Percentiles rank a stretch among this genome's conserved stretches.
Conservation (phyloP, 1,140 invertebrate species). For the Bombyx mandarina region DNA sequence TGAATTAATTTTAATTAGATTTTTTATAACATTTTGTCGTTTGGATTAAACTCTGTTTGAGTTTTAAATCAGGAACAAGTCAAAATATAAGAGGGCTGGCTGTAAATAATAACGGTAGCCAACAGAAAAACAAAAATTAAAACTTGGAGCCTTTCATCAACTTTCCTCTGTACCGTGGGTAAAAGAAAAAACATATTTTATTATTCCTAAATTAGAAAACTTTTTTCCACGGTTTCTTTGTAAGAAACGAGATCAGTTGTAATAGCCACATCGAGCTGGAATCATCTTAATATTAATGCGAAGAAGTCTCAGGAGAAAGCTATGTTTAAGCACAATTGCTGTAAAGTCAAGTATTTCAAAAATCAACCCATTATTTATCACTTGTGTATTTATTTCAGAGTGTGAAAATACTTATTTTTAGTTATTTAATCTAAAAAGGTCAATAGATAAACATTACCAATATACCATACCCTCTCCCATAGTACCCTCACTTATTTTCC, state of each 20-base stretch:
- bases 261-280: too few species aligned
- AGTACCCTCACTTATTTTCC: too few species aligned
- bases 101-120: slow-evolving; percentile 29
- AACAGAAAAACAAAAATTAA: slow-evolving; percentile 41
- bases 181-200: slow-evolving; percentile 40
- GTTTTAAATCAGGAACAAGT: too few species aligned
- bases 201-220: slow-evolving; percentile 53
- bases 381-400: background rate
- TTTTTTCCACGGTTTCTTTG: slow-evolving; percentile 25
- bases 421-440: too few species aligned
- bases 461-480: too few species aligned
- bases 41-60: too few species aligned
- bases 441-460: too few species aligned
- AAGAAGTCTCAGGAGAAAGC: too few species aligned
- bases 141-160: slow-evolving; percentile 38
- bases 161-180: slow-evolving; percentile 28
- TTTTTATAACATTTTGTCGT: too few species aligned
- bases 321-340: too few species aligned
- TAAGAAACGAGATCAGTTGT: slow-evolving; percentile 13
- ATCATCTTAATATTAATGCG: too few species aligned
- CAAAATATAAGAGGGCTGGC: slow-evolving; percentile 22
- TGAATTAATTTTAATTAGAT: too few species aligned
- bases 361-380: slow-evolving; percentile 1
- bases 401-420: background rate
- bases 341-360: background rate